Evolutionary conservation across 1,140 invertebrate genomes (phyloP), one percentile per base, ranked within the genome.

Genomic region (Anthonomus grandis): DNA sequence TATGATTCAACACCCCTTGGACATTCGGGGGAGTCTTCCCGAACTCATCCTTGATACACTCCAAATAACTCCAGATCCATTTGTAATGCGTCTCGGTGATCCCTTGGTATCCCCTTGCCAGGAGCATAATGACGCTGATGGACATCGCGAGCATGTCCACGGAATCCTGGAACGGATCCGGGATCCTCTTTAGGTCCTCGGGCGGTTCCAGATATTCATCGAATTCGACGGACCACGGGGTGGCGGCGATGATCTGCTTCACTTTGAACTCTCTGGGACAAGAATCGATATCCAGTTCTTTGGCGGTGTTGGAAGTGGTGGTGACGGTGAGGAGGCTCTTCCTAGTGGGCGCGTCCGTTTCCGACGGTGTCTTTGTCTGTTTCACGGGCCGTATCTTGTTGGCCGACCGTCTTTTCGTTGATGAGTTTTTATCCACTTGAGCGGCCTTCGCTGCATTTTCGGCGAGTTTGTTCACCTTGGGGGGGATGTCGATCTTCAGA

Each of bases 61-160:
- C 46, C 21, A 66, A 38, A 46, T 66, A 66, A 31, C 45, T 61
- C 23, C 58, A 23, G 6, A 63, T 37, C 63, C 63, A 64, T 19
- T 50, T 44, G 10, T 53, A 54, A 25, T 63, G 58, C 3, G 61
- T 52, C 17, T 53, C 42, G 12, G 25, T 17, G 2, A 66, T 62
- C 22, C 48, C 17, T 12, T 41, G 24, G 19, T 59, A 41, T 15
- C 55, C 44, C 22, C 49, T 61, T 2, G 60, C 58, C 45, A 66
- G 39, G 10, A 66, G 56, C 64, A 66, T 66, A 1, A 66, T 58
- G 23, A 60, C 59, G 13, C 59, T 66, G 18, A 66, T 63, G 0
- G 58, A 52, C 19, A 64, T 59, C 1, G 63, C 60, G 9, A 66
- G 31, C 56, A 66, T 62, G 25, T 63, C 56, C 5, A 64, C 52